Conservation (phyloP, 2,797 vertebrate species). For the Sebastiscus tertius region DNA sequence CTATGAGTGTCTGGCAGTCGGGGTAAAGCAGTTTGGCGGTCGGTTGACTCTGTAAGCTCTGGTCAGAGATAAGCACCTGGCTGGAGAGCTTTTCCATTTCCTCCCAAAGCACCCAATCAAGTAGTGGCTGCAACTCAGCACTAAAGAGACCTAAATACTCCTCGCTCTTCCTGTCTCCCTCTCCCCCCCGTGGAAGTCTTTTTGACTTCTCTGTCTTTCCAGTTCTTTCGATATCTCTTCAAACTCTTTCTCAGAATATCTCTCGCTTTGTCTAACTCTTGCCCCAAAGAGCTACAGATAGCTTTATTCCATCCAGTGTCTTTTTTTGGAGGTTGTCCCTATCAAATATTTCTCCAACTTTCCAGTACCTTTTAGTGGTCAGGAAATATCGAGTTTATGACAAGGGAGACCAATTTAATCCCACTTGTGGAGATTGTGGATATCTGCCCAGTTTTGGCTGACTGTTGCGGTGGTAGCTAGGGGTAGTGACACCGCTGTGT, state of each 20-base stretch:
- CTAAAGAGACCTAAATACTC: slow-evolving; percentile 76
- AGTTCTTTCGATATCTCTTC: slow-evolving; percentile 26
- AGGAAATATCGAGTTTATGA: slow-evolving; percentile 31
- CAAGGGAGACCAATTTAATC: slow-evolving; percentile 44
- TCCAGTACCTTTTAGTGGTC: slow-evolving; percentile 19
- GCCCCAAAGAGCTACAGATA: slow-evolving; percentile 20
- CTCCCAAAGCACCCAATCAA: slow-evolving; percentile 76
- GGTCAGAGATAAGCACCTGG: slow-evolving; percentile 83
- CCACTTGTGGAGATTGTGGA: slow-evolving; percentile 36
- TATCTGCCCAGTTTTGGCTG: slow-evolving; percentile 43
- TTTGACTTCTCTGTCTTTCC: slow-evolving; percentile 35
- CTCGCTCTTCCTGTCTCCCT: slow-evolving; percentile 33
- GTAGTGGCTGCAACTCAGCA: slow-evolving; percentile 68
- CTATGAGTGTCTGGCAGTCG: slow-evolving; percentile 59
- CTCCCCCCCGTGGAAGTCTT: slow-evolving; percentile 25
- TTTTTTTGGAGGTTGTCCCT: slow-evolving; percentile 26
- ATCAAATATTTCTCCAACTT: slow-evolving; percentile 32
- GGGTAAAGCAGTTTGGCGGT: slow-evolving; percentile 69
- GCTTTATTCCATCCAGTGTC: neutral
- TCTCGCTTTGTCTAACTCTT: neutral
- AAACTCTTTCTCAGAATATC: slow-evolving; percentile 16
- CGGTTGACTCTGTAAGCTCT: slow-evolving; percentile 73
- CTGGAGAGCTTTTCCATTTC: slow-evolving; percentile 79
- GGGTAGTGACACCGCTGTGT: slow-evolving; percentile 41
- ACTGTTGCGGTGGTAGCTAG: slow-evolving; percentile 29